These are phyloP conservation scores for Listronotus bonariensis DNA, from an alignment of 1,140 invertebrate species.

Conservation along the genomic window DNA sequence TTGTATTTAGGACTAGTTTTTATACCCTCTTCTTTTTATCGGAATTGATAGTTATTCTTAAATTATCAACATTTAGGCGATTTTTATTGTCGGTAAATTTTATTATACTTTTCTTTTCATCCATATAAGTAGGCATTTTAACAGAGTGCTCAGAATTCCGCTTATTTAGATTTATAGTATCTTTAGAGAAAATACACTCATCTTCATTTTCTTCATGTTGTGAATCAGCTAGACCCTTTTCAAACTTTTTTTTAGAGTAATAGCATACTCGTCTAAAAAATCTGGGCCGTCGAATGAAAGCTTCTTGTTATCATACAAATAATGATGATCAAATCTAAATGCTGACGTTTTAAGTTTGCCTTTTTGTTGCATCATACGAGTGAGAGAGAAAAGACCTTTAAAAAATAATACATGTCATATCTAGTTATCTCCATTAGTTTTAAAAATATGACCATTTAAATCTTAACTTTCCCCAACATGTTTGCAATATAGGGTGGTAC, in stretches of 20 bases:
- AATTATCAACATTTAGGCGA: slow-evolving; percentile 37
- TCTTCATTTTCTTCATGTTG: slow-evolving; percentile 33
- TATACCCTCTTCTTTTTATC: slow-evolving; percentile 9
- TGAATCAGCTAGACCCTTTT: slow-evolving; percentile 34
- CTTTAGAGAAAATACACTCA: slow-evolving; percentile 50
- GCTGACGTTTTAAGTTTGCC: slow-evolving; percentile 49
- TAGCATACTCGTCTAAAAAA: slow-evolving; percentile 52
- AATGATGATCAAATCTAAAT: slow-evolving; percentile 54
- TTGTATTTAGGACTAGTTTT: slow-evolving; percentile 19
- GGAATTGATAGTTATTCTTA: slow-evolving; percentile 40
- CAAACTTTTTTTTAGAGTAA: slow-evolving; percentile 48
- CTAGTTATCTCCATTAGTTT: no score
- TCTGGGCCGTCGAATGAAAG: slow-evolving; percentile 51
- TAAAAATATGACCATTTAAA: no score
- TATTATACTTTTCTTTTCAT: slow-evolving; percentile 52
- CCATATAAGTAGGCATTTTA: slow-evolving; percentile 39
- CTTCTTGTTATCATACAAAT: slow-evolving; percentile 49
- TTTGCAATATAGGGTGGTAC: no score
- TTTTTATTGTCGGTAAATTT: slow-evolving; percentile 45
- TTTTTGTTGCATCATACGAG: slow-evolving; percentile 47
- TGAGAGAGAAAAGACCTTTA: no score
- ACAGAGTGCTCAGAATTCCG: slow-evolving; percentile 52
- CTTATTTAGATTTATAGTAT: slow-evolving; percentile 53
- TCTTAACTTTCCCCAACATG: no score
- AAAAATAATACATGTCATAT: no score